Evolutionary conservation across 1,140 invertebrate species (phyloP).

Genomic region (Forficula auricularia): DNA sequence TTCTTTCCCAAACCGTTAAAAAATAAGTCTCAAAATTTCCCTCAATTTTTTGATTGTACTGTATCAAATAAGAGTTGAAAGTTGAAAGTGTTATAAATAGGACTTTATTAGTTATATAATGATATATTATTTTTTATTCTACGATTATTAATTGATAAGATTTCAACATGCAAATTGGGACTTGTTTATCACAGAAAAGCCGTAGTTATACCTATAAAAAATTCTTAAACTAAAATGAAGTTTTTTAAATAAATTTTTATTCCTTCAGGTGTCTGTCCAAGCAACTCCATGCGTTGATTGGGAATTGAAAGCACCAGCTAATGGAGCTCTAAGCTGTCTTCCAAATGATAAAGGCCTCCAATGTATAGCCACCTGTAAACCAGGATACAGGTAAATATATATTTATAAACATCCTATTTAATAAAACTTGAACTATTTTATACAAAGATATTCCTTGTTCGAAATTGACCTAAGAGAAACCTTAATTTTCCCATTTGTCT

Average conservation of each 20-base stretch:
- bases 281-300: conserved; percentile 86
- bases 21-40: too few relatives aligned
- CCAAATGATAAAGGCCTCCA: conserved; percentile 63
- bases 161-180: too few relatives aligned
- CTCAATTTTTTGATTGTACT: too few relatives aligned
- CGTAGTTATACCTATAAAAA: not conserved
- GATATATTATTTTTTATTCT: too few relatives aligned
- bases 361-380: conserved; percentile 78
- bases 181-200: not conserved
- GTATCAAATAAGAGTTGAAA: too few relatives aligned
- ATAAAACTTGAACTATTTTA: not conserved
- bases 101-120: too few relatives aligned
- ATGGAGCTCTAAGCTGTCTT: conserved; percentile 75
- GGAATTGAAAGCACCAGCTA: conserved; percentile 73
- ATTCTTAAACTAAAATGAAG: not conserved
- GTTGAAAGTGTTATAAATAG: too few relatives aligned
- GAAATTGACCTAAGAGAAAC: not conserved
- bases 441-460: not conserved
- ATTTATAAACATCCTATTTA: not conserved
- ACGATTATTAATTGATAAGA: too few relatives aligned
- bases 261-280: conserved; percentile 56
- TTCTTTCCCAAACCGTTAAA: too few relatives aligned
- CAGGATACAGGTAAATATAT: conserved; percentile 39
- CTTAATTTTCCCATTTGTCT: not conserved
- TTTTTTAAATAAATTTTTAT: not conserved